Evolutionary conservation across 92 coral and sea anemone species (phyloP), one percentile per base, ranked within the genome.

Genomic region (Palythoa grandiflora): DNA sequence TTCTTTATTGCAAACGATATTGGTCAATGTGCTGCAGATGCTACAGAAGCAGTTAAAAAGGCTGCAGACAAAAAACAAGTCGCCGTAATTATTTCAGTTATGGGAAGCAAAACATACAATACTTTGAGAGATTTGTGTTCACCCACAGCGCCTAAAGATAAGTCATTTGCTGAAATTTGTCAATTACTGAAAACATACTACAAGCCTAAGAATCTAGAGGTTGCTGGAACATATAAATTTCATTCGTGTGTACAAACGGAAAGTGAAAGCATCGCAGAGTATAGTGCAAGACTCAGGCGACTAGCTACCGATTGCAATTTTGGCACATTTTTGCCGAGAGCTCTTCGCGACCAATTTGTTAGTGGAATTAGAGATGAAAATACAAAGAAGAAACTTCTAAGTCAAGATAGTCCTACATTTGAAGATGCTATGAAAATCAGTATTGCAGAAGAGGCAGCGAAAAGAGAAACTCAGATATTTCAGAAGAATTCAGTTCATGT

Each of bases 71-170:
- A 87, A 68, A 75, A 73, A 48, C 77, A 88, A 88, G 86, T 83
- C 16, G 94, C 89, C 10, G 89, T 88, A n/a, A 66, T 77, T 70
- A 88, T 91, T 71, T 85, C 90, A 1, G 90, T 90, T n/a, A 90
- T 86, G 20, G 87, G 90, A 16, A 90, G 73, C 83, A 86, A 79
- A 19, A 53, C 90, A 7, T 86, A 89, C 48, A 61, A 78, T 15
- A 71, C 76, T 1, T 89, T 90, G 73, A 89, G 28, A 6, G 87
- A 90, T 75, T 83, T 90, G 54, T 90, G 90, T 54, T 74, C 78
- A 19, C 93, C 93, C 2, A 61, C 59, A 8, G 79, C 80, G 28
- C 90, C 90, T 17, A 90, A 86, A 36, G 90, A 90, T 12, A 90
- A 87, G 71, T 78, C 81, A 39, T 90, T 90, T 50, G 68, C 71